Percentiles rank a stretch among this genome's conserved stretches.
phyloP scores from a whole-genome alignment of 2,797 vertebrate species.

The Pseudotriccus pelzelni region DNA sequence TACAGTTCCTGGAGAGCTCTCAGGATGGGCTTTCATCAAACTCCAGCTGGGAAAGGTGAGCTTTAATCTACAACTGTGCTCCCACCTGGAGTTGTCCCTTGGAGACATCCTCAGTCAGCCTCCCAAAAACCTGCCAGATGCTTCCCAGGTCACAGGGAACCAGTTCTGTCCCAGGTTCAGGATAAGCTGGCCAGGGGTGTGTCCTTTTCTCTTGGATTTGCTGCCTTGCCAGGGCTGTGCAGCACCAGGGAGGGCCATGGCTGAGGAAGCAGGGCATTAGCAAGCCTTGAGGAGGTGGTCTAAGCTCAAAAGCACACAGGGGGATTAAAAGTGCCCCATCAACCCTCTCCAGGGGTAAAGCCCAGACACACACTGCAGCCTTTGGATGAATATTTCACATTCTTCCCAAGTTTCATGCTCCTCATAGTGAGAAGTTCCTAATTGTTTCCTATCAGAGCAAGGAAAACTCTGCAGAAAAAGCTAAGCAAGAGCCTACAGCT shows the following conservation, averaged over 20 bases:
- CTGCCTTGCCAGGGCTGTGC: not conserved
- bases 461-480: not conserved
- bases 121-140: not conserved
- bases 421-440: not conserved
- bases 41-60: not conserved
- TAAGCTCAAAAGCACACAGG: not conserved
- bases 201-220: not conserved
- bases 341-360: not conserved
- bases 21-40: not conserved
- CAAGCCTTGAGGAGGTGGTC: not conserved
- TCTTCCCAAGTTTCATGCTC: not conserved
- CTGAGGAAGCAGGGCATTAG: not conserved
- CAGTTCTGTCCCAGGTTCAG: not conserved
- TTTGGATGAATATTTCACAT: not conserved
- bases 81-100: not conserved
- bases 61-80: fast-evolving
- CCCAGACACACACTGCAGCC: not conserved
- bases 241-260: not conserved
- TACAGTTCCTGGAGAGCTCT: not conserved
- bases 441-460: not conserved
- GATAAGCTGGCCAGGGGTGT: not conserved
- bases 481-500: not conserved
- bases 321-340: not conserved
- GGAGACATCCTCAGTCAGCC: not conserved
- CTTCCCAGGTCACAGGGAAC: not conserved